Base-by-base conservation (phyloP, 2,888 invertebrate genomes). In the Euproctis similis region DNA sequence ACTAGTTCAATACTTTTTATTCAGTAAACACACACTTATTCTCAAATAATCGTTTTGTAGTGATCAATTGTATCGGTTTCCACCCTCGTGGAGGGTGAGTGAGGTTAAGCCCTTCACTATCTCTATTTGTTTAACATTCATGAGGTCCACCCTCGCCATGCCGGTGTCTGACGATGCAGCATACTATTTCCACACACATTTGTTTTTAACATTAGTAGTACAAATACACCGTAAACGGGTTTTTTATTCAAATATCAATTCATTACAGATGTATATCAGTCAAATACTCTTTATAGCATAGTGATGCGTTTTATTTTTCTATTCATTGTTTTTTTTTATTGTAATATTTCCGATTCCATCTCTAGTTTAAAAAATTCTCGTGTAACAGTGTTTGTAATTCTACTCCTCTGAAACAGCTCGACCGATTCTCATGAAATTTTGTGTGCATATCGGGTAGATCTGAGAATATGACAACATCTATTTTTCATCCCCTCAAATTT, bases 51-150 rank as follows among this genome's bases (percentile, higher is more conserved):
- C n/a, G n/a, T n/a, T n/a, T n/a, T n/a, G n/a, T n/a, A n/a, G n/a
- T n/a, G n/a, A n/a, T n/a, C n/a, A n/a, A n/a, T n/a, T n/a, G n/a
- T n/a, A n/a, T n/a, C n/a, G n/a, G n/a, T n/a, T n/a, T n/a, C n/a
- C n/a, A n/a, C n/a, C n/a, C 28, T 22, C 24, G 14, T 23, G 29
- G 36, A 46, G 49, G 59, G 59, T n/a, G n/a, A n/a, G n/a, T n/a
- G 54, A 36, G 23, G 48, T 18, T 47, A 58, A 53, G 53, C 49
- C 39, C 39, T 46, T 46, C 34, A 33, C 46, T 61, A 60, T 60
- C 63, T n/a, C n/a, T 65, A 48, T 67, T 66, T 67, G 61, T 56
- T 68, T 58, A 65, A 59, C 60, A 66, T 68, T 68, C 63, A 66
- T 63, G 65, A 56, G 50, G 46, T 42, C 36, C 53, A 47, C 57